Percentiles rank a stretch among this genome's conserved stretches.
These are phyloP conservation scores for Crenuchus spilurus DNA, from an alignment of 2,797 vertebrate species.

Conservation along the genomic window DNA sequence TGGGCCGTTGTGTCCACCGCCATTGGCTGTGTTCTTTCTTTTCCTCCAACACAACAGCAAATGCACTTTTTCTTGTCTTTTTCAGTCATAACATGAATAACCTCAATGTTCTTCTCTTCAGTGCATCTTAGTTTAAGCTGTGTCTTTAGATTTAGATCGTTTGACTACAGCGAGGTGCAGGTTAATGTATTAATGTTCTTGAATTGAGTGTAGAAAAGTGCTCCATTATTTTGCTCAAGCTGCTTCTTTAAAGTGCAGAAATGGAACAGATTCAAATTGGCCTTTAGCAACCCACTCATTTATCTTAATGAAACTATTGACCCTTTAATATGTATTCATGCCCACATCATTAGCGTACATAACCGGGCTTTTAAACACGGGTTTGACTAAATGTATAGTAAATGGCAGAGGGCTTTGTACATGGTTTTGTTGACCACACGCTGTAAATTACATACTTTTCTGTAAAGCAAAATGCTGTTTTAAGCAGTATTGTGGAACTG, in stretches of 20 bases:
- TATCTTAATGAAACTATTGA: constrained; percentile 83
- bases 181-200: neutral
- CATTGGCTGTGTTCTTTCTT: constrained; percentile 8
- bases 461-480: constrained; percentile 71
- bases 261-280: constrained; percentile 73
- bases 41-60: constrained; percentile 10
- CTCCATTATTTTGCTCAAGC: constrained; percentile 68
- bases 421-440: constrained; percentile 40
- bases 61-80: neutral
- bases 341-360: constrained; percentile 75
- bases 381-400: constrained; percentile 80
- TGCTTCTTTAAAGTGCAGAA: constrained; percentile 66
- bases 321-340: constrained; percentile 78
- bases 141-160: neutral
- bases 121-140: neutral
- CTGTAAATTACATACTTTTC: constrained; percentile 75
- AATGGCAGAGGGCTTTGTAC: constrained; percentile 67
- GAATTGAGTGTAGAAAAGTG: neutral
- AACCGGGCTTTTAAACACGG: constrained; percentile 78
- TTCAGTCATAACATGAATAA: neutral
- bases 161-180: neutral
- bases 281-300: constrained; percentile 75
- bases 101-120: neutral
- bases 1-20: constrained; percentile 54
- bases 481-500: constrained; percentile 65